Evolutionary conservation across 2,113 vertebrate species (phyloP), one percentile per base, ranked within the genome.

Genomic region (Hiodon tergisus): DNA sequence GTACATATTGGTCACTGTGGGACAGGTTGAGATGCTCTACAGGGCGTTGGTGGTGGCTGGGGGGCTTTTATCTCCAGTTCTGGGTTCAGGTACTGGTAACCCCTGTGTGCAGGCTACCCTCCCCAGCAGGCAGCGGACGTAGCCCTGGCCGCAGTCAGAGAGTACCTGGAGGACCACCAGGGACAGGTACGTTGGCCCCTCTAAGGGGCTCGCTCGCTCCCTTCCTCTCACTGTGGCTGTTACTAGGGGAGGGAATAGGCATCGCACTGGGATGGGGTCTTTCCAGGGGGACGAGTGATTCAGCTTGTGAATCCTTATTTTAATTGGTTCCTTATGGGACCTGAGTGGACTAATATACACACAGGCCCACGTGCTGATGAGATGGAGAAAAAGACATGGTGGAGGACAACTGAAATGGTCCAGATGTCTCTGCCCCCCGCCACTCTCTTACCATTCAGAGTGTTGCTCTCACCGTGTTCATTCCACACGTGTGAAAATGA

Each of bases 251-350:
- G 73, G 68, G 75, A 76, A 10, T 59, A 63, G 67, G 46, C 7
- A 3, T 62, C 50, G 67, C 75, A 65, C 31, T 1, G 67, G 51
- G 75, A 54, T 31, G 6, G 60, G 31, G 31, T 31, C 58, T 17
- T 76, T 10, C 59, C 50, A 9, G 9, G 67, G 67, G 67, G 58
- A 68, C n/a, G 67, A 14, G 4, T 61, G 17, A 71, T 58, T 69
- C 67, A 55, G 67, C 58, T 76, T 48, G n/a, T 52, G 17, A 83
- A 80, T 85, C 81, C 80, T 85, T 9, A 79, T 83, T 92, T 88
- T 90, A 90, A 90, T 91, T 90, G 89, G 85, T 84, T 89, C 87
- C 85, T 88, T 87, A 80, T 60, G 84, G 89, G 84, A 87, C 84
- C 75, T 83, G 81, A 79, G 53, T 72, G 62, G 6, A 70, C 84